phyloP scores from a whole-genome alignment of 2,888 invertebrate genomes.

The Drosophila formosana region DNA sequence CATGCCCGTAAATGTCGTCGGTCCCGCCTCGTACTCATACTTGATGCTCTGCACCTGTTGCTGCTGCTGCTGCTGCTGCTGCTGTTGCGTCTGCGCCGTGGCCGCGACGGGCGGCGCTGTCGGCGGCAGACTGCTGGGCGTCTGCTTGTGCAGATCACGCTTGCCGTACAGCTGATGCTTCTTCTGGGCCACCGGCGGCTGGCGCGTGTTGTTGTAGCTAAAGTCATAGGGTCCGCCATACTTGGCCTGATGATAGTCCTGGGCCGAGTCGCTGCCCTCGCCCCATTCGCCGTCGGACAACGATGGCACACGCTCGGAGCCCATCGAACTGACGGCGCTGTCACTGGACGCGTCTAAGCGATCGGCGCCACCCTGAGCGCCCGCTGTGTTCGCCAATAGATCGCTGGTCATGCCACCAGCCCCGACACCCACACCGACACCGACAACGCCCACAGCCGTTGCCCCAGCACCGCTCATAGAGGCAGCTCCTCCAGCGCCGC shows the following conservation, averaged over 20 bases:
- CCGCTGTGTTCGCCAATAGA: slow-evolving; percentile 67
- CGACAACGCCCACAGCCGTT: slow-evolving; percentile 55
- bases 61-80: slow-evolving; percentile 43
- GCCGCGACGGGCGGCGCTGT: slow-evolving; percentile 56
- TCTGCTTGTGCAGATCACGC: slow-evolving; percentile 90
- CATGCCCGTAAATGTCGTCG: slow-evolving; percentile 69
- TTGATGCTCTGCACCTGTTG: slow-evolving; percentile 86
- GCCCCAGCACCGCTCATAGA: slow-evolving; percentile 61
- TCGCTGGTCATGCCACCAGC: slow-evolving; percentile 82
- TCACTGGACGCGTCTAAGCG: slow-evolving; percentile 94
- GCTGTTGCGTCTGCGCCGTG: slow-evolving; percentile 40
- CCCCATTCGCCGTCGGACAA: slow-evolving; percentile 96
- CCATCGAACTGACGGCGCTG: slow-evolving; percentile 97
- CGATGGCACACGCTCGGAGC: slow-evolving; percentile 94
- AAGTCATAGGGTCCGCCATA: slow-evolving; percentile 89
- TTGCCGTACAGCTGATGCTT: slow-evolving; percentile 97
- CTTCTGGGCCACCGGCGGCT: slow-evolving; percentile 92
- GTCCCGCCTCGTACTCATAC: slow-evolving; percentile 86
- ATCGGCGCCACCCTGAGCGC: slow-evolving; percentile 86
- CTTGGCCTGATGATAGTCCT: slow-evolving; percentile 89
- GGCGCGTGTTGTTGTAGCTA: slow-evolving; percentile 87
- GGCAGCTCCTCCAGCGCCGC: slow-evolving; percentile 36
- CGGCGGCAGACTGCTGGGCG: slow-evolving; percentile 60
- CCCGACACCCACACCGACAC: slow-evolving; percentile 78
- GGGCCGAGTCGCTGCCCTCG: slow-evolving; percentile 94